Evolutionary conservation across 2,888 invertebrate genomes (phyloP), one percentile per base, ranked within the genome.

Genomic region (Auanema freiburgensis): DNA sequence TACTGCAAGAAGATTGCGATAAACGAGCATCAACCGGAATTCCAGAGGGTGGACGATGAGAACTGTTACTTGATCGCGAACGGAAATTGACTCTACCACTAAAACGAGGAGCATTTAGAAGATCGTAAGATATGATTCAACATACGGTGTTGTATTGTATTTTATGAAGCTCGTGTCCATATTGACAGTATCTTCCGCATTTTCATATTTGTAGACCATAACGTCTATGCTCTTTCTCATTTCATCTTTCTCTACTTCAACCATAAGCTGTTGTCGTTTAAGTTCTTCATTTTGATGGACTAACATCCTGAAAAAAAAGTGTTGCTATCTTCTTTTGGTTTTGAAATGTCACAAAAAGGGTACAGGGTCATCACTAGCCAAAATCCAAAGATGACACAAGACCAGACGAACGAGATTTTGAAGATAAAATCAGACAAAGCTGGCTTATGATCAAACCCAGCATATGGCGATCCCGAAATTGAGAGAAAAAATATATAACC

Each of bases 221-320:
- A 73, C 57, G 51, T 73, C 73, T 44, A 73, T 67, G 43, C 66
- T 69, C 33, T 67, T 63, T 53, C 60, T 65, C 69, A 73, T 68
- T 25, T 61, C 63, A 43, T 71, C 73, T 51, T 71, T 70, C 52
- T 71, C 73, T 16, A 68, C 70, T 41, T 71, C 69, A n/a, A 66
- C 65, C 16, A 65, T 65, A n/a, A 67, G 46, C 43, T 68, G 68
- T 33, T 64, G 66, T 16, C 72, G 44, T 24, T 70, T 70, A 14
- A 76, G 58, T 21, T 76, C 76, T 54, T 76, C 76, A 50, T 73
- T 76, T 62, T 76, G 76, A 43, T 69, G 67, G 0, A 76, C 72
- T n/a, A 76, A 62, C 10, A 71, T 62, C 59, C 75, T 75, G 62
- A 55, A 66, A 57, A 50, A 12, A 18, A 33, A 33, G 8, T n/a